These are phyloP conservation scores for Pammene fasciana DNA, from an alignment of 2,888 invertebrate genomes.

Conservation along the genomic window DNA sequence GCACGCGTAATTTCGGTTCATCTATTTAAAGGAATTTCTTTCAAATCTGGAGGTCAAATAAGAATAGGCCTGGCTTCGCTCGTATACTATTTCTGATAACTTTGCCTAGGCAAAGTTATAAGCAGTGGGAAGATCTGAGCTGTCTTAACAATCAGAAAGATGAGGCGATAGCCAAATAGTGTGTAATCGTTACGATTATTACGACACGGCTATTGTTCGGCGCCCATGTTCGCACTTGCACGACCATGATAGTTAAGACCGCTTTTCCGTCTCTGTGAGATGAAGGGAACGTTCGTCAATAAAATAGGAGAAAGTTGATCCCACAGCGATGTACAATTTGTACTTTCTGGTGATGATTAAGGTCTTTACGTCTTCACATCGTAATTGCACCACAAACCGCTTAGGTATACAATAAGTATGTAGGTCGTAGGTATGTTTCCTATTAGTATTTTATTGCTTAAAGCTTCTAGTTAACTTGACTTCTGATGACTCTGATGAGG, in stretches of 20 bases:
- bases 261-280: slow-evolving; percentile 61
- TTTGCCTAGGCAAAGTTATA: too few species aligned
- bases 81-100: too few species aligned
- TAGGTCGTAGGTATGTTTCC: too few species aligned
- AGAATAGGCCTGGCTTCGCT: neutral
- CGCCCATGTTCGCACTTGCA: slow-evolving; percentile 50
- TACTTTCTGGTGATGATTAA: slow-evolving; percentile 10
- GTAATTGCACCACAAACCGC: neutral
- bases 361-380: neutral
- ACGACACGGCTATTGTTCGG: slow-evolving; percentile 64
- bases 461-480: too few species aligned
- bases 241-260: neutral
- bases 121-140: slow-evolving; percentile 22
- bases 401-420: too few species aligned
- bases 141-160: slow-evolving; percentile 54
- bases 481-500: too few species aligned
- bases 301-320: slow-evolving; percentile 54
- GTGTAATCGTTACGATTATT: slow-evolving; percentile 64
- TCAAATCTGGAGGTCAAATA: neutral
- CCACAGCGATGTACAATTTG: slow-evolving; percentile 18
- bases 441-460: too few species aligned
- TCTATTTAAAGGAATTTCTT: too few species aligned
- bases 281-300: slow-evolving; percentile 48
- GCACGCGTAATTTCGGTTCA: too few species aligned
- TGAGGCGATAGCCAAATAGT: slow-evolving; percentile 58